Base-by-base conservation (phyloP, 2,888 invertebrate genomes). In the Drosophila maculinotata region DNA sequence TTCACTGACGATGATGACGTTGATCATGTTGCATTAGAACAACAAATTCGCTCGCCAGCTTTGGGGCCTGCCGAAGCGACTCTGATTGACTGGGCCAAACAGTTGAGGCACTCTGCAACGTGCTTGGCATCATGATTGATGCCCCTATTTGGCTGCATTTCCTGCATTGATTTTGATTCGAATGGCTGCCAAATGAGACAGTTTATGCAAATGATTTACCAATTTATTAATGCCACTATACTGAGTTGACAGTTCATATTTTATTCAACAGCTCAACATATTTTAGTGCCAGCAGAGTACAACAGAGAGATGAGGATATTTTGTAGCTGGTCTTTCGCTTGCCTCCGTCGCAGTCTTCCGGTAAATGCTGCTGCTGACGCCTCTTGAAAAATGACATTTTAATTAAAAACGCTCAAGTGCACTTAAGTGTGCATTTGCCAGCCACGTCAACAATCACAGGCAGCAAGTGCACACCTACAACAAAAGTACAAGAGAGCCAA, bases 321-420 rank as follows among this genome's bases (percentile, higher is more conserved):
- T 47, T 23, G 20, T 20, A 9, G 30, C 26, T 20, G 35, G 30
- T 12, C 36, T 26, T n/a, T 8, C 6, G 23, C 30, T 26, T 7
- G 23, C n/a, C 12, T 10, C n/a, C n/a, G n/a, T n/a, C 12, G 1
- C 30, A 20, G 10, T 10, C 35, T n/a, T 7, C 26, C 8, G 17
- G 35, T 15, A 2, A 20, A 36, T 45, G 25, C 69, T 68, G 68
- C 47, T 47, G 58, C 59, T 62, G 69, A 58, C 56, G 75, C 76
- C 60, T 53, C 67, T 69, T 83, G 82, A 72, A 79, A 83, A 84
- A 84, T 85, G 79, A 83, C 69, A 69, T 76, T 84, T 84, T 84
- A 84, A 84, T 84, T 84, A 83, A 84, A 84, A 85, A 85, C 81
- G 83, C 81, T 84, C 77, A 84, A 84, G 82, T 83, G 83, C 84